Base-by-base conservation (phyloP, 2,888 invertebrate species). In the Mesopsocus fuscifrons region DNA sequence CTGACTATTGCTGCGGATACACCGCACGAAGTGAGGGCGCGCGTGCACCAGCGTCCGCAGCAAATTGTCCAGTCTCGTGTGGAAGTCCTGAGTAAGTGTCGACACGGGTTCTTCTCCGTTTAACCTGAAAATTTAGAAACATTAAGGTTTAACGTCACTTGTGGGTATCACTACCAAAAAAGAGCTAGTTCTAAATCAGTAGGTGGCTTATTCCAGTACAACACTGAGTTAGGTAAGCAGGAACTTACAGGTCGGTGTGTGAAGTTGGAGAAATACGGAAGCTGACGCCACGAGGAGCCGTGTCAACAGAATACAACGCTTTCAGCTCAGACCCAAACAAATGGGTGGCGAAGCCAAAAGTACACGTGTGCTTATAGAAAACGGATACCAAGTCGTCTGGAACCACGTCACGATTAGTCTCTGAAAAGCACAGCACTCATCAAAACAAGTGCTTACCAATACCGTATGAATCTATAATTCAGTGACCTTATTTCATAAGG, bases 291-390 rank as follows among this genome's bases (percentile, higher is more conserved):
- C 74, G 65, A 11, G 79, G 84, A 42, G 75, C 80, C 41, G 73
- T 77, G 52, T 79, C 78, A 49, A 76, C 66, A 2, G 77, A 73
- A 53, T 77, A 81, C 11, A 84, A 62, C 2, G 80, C 77, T 65
- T 89, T 89, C 47, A 94, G 65, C 60, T 94, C 94, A 43, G 83
- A 78, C 1, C 89, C 87, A 59, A 94, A 94, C n/a, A 94, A 67
- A 59, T 94, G 91, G 15, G 89, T 88, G 1, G 88, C 92, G 61
- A 94, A 94, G n/a, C 92, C 92, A 62, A 94, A 94, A 59, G 85
- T 89, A 63, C 92, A 94, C 44, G 76, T 77, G 54, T 88, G 81
- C 55, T 84, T 84, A 62, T 89, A 84, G 62, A 94, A 94, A 2
- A 89, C 87, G 1, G 84, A 80, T 2, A 94, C 83, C 53, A 92